Evolutionary conservation across 2,797 vertebrate species (phyloP).

Genomic region (Lacerta agilis): DNA sequence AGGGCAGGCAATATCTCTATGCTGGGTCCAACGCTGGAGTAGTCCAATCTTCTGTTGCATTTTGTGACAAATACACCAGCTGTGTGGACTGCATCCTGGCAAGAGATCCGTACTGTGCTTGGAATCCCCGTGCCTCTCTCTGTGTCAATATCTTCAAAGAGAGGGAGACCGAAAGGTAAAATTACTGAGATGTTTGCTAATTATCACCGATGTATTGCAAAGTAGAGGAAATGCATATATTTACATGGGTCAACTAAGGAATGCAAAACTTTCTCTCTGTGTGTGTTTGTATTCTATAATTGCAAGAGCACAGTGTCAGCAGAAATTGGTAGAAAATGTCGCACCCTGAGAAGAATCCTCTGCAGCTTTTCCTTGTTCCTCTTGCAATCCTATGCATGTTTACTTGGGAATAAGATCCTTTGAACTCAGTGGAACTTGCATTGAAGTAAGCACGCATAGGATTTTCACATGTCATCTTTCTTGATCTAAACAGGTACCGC

Average conservation of each 20-base stretch:
- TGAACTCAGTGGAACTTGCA: neutral
- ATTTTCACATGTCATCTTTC: neutral
- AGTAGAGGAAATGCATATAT: neutral
- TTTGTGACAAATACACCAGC: slow-evolving; percentile 86
- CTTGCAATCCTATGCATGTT: neutral
- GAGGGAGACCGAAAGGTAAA: slow-evolving; percentile 77
- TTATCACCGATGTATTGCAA: neutral
- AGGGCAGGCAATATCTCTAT: slow-evolving; percentile 86
- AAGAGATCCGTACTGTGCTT: slow-evolving; percentile 95
- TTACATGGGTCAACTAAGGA: neutral
- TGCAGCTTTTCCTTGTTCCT: neutral
- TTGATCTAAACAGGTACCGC: neutral
- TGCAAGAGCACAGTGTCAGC: neutral
- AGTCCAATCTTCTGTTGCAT: slow-evolving; percentile 90
- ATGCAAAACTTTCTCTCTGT: neutral
- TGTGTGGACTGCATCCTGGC: slow-evolving; percentile 91
- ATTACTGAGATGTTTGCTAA: neutral
- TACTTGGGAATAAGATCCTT: neutral
- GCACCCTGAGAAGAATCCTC: too few species aligned
- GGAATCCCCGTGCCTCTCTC: slow-evolving; percentile 76
- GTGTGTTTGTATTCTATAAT: neutral
- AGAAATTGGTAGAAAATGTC: neutral
- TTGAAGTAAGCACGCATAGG: neutral
- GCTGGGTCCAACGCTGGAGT: slow-evolving; percentile 91
- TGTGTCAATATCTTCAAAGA: slow-evolving; percentile 82